A percentile compares a stretch with the other conserved stretches of the same genome.
Conservation (phyloP, 2,888 invertebrate genomes). For the Cabera pusaria region DNA sequence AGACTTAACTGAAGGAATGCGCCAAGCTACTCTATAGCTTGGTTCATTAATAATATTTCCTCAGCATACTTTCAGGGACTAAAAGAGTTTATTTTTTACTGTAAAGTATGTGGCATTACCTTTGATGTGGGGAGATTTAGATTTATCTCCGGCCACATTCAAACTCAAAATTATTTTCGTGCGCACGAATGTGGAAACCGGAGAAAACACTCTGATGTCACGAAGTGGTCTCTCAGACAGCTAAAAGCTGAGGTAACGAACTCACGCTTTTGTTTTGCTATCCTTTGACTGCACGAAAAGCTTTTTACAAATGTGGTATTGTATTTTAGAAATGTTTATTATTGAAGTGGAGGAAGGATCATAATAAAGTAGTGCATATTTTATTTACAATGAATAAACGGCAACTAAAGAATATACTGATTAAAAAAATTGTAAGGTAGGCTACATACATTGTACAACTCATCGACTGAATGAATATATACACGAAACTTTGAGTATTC, state of each 20-base stretch:
- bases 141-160: constrained; percentile 6
- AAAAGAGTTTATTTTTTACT: constrained; percentile 2
- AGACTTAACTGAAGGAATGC: no score
- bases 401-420: no score
- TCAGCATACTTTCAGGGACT: constrained; percentile 1
- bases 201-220: constrained; percentile 25
- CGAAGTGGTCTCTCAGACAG: constrained; percentile 26
- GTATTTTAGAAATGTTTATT: no score
- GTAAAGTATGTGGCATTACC: constrained; percentile 8
- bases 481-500: no score
- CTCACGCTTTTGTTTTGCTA: constrained; percentile 47
- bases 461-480: no score
- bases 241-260: constrained; percentile 44
- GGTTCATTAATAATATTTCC: no score
- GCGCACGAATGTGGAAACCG: constrained; percentile 14
- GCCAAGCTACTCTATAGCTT: no score
- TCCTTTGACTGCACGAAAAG: constrained; percentile 45
- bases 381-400: no score
- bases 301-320: constrained; percentile 12
- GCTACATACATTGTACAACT: no score
- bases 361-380: no score
- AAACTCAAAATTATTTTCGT: constrained; percentile 12
- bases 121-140: constrained; percentile 12
- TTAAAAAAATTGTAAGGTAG: no score
- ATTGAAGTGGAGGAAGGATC: no score